Evolutionary conservation across 1,140 invertebrate genomes (phyloP).

Genomic region (Drosophila orosa): DNA sequence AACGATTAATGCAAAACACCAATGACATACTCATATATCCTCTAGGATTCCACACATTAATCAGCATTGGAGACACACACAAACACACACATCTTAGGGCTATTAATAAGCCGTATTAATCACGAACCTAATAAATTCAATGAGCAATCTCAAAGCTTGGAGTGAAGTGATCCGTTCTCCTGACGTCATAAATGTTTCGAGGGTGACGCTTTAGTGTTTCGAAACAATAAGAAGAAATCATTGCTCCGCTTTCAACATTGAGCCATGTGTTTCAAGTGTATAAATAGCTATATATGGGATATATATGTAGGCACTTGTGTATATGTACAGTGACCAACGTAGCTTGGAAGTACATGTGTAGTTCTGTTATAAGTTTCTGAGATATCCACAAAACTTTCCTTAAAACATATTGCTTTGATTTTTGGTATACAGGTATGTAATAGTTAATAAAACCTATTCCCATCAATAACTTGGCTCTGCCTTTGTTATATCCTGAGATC

Average conservation of each 20-base stretch:
- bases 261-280: constrained; percentile 13
- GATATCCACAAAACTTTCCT: not conserved
- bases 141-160: constrained; percentile 9
- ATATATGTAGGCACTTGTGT: not conserved
- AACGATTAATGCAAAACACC: not conserved
- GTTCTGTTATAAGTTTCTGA: not conserved
- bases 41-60: not conserved
- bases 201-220: constrained; percentile 12
- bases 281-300: constrained; percentile 13
- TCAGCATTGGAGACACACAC: not conserved
- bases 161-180: constrained; percentile 6
- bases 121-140: constrained; percentile 2
- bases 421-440: not conserved
- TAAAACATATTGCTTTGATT: not conserved
- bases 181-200: constrained; percentile 2
- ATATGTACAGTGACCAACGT: constrained; percentile 9
- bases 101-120: constrained; percentile 23
- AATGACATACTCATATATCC: not conserved
- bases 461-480: rapidly evolving
- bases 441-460: not conserved
- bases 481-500: not conserved
- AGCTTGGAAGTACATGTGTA: not conserved
- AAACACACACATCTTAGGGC: not conserved
- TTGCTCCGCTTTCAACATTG: constrained; percentile 6
- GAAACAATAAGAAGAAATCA: constrained; percentile 9